These are phyloP conservation scores for Polietes domitor DNA, from an alignment of 2,888 invertebrate genomes.

Conservation along the genomic window DNA sequence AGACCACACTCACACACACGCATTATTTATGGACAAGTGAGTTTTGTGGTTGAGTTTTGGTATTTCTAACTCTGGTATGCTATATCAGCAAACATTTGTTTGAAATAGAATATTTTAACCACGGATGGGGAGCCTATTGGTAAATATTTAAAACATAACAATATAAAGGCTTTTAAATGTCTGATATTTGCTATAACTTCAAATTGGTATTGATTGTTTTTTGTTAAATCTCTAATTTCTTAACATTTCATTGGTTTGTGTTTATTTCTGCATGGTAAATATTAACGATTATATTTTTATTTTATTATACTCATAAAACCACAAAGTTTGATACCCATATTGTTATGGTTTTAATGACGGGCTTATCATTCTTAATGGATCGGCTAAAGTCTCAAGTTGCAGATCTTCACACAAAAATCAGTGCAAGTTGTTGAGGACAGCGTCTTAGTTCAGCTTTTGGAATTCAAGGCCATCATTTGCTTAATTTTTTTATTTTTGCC, in stretches of 20 bases:
- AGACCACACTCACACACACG: conserved; percentile 11
- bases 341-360: background rate
- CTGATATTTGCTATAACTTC: background rate
- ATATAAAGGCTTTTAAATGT: too few species aligned
- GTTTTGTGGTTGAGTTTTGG: background rate
- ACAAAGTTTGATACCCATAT: conserved; percentile 4
- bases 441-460: too few species aligned
- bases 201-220: background rate
- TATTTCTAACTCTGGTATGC: background rate
- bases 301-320: background rate
- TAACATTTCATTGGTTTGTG: background rate
- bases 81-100: background rate
- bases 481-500: too few species aligned
- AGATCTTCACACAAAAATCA: background rate
- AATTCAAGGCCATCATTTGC: too few species aligned
- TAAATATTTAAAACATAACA: background rate
- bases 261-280: too few species aligned
- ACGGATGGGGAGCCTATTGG: background rate
- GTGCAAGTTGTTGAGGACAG: too few species aligned
- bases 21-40: background rate
- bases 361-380: background rate
- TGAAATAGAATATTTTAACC: background rate
- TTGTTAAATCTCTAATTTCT: background rate
- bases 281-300: background rate
- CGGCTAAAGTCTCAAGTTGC: background rate